Evolutionary conservation across 2,888 invertebrate species (phyloP), one percentile per base, ranked within the genome.

Genomic region (Eilema depressum): DNA sequence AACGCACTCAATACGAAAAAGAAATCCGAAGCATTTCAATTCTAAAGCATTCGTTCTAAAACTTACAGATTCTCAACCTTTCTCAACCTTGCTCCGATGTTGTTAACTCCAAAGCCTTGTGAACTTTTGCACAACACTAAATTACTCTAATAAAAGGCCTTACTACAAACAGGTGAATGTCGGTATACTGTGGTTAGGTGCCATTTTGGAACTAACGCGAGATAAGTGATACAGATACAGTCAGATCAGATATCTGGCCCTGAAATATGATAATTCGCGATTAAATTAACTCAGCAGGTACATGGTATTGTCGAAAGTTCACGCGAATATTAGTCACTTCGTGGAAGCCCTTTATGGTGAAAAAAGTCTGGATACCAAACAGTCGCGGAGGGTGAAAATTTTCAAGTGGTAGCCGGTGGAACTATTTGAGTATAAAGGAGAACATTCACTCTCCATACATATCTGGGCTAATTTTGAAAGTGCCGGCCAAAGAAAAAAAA

Each of bases 161-260:
- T 30, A 47, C 28, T 23, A 17, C 47, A 47, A 61, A 61, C 47
- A 26, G 76, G 73, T 76, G 67, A 80, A 80, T 80, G 78, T 74
- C 73, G 20, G n/a, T 60, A 8, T 41, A 73, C 47, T 60, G 57
- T 68, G 56, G 25, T 41, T 63, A 59, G 23, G 37, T 56, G 64
- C 33, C 66, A 26, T 63, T 67, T 71, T 57, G 67, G 25, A 53
- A 57, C 25, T 60, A 70, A 71, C 56, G 59, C 37, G n/a, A 63
- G n/a, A 57, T 57, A 57, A 26, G 47, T 73, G 74, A 80, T 62
- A 73, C 41, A 68, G 63, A 74, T 66, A 69, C 69, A 56, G 63
- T 28, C 68, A 70, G 60, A 78, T 78, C 66, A 63, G 66, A 41
- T 78, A 64, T 25, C 30, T 57, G 70, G 57, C 69, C 69, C 56